These are phyloP conservation scores for Scomber japonicus DNA, from an alignment of 2,113 vertebrate species.

Conservation along the genomic window DNA sequence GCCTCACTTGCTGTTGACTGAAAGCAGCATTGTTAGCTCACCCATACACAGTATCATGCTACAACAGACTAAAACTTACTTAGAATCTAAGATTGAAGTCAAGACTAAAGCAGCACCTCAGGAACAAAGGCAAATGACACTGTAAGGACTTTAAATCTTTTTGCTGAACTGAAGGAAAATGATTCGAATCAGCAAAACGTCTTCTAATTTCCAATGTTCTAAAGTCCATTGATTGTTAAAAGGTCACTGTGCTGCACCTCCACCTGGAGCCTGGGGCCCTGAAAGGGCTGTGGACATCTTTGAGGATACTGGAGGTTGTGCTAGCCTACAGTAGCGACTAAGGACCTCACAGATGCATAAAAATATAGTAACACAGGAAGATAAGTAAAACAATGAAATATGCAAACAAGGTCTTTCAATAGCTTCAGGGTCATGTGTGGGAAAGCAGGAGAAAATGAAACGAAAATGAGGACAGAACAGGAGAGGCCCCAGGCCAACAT, in stretches of 20 bases:
- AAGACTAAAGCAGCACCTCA: background rate
- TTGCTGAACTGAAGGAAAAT: background rate
- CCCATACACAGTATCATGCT: background rate
- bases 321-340: background rate
- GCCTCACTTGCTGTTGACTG: background rate
- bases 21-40: background rate
- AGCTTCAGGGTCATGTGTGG: conserved; percentile 38
- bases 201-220: background rate
- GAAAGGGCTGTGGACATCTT: background rate
- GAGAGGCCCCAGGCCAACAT: conserved; percentile 43
- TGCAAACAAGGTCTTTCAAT: conserved; percentile 45
- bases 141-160: background rate
- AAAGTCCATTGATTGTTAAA: background rate
- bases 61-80: background rate
- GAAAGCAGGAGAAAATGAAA: conserved; percentile 35
- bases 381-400: conserved; percentile 12
- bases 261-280: background rate
- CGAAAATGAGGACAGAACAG: conserved; percentile 45
- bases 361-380: conserved; percentile 18
- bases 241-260: background rate
- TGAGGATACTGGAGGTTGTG: background rate
- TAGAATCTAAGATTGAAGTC: background rate
- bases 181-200: background rate
- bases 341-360: conserved; percentile 23
- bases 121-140: background rate